These are phyloP conservation scores for Fulmarus glacialis DNA, from an alignment of 2,113 vertebrate species.

Conservation along the genomic window DNA sequence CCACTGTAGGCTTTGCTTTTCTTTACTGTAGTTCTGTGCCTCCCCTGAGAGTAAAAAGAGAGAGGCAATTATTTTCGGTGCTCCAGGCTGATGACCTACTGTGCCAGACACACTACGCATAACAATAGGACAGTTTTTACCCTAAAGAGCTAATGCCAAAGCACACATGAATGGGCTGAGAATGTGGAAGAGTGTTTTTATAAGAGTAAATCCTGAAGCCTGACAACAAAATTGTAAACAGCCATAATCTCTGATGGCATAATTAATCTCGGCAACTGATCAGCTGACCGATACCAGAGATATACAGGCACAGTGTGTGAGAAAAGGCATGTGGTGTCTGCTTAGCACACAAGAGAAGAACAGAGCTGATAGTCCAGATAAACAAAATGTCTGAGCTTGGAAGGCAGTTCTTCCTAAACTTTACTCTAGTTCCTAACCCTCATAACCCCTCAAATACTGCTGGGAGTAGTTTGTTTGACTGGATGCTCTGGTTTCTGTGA, in stretches of 20 bases:
- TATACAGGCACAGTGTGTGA: neutral
- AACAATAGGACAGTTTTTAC: slow-evolving; percentile 1
- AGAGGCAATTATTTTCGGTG: neutral
- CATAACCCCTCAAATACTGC: neutral
- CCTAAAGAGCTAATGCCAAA: neutral
- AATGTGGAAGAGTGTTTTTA: neutral
- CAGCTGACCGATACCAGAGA: neutral
- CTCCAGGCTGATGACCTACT: neutral
- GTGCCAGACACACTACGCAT: neutral
- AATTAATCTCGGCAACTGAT: neutral
- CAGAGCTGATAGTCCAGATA: neutral
- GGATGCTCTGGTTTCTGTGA: neutral
- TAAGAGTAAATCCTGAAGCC: neutral
- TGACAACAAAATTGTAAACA: neutral
- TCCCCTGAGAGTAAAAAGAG: neutral
- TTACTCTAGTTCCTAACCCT: neutral
- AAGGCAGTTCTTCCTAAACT: neutral
- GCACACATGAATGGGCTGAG: neutral
- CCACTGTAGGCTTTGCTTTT: neutral
- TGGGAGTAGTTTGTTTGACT: neutral
- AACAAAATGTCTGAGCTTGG: neutral
- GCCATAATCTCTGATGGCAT: neutral
- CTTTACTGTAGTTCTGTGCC: neutral
- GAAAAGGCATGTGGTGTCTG: neutral
- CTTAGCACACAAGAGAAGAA: neutral